Conservation (phyloP, 2,888 invertebrate species). For the Loripinus fragilis region DNA sequence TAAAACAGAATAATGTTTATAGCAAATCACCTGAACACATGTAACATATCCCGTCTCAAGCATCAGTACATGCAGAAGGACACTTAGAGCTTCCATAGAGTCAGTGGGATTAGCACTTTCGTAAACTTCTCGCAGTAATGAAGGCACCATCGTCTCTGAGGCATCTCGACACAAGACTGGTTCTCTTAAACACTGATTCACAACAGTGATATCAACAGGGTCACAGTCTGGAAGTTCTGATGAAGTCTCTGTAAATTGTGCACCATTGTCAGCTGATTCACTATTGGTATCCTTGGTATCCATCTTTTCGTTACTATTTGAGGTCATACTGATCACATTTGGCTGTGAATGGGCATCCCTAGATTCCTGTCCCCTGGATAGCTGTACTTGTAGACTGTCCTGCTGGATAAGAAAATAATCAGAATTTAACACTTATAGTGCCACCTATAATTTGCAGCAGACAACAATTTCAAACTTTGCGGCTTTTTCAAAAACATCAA, state of each 20-base stretch:
- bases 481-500: too few relatives aligned
- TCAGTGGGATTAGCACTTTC: constrained; percentile 37
- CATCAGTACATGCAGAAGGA: constrained; percentile 72
- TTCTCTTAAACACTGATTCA: constrained; percentile 67
- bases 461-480: too few relatives aligned
- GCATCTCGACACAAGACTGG: constrained; percentile 70
- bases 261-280: neutral
- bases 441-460: too few relatives aligned
- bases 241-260: neutral
- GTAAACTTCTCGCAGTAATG: constrained; percentile 59
- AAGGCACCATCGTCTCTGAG: constrained; percentile 59
- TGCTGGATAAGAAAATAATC: neutral
- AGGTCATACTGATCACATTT: neutral
- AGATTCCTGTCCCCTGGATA: neutral
- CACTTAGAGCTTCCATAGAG: constrained; percentile 61
- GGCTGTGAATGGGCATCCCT: neutral
- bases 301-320: neutral
- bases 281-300: neutral
- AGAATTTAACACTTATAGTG: too few relatives aligned
- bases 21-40: constrained; percentile 15
- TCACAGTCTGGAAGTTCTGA: constrained; percentile 15
- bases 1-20: too few relatives aligned
- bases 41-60: constrained; percentile 67
- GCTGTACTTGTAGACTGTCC: neutral
- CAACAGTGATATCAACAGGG: constrained; percentile 51